phyloP scores from a whole-genome alignment of 1,140 invertebrate species.

The Pteromalus puparum region DNA sequence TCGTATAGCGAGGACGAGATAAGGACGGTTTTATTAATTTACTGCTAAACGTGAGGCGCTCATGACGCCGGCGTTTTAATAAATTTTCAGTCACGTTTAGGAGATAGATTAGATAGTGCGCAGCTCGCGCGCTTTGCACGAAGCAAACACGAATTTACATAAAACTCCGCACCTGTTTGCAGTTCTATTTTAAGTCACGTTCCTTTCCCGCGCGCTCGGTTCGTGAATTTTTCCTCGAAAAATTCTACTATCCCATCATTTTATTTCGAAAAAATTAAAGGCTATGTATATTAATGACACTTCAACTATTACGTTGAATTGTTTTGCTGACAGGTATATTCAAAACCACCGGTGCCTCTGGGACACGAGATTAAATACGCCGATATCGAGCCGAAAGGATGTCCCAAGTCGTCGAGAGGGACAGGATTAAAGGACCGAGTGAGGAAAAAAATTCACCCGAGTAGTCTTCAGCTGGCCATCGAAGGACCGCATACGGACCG shows the following conservation, averaged over 20 bases:
- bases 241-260: no score
- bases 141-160: conserved; percentile 64
- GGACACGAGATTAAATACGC: conserved; percentile 57
- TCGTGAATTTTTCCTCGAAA: background rate
- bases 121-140: conserved; percentile 53
- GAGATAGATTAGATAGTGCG: conserved; percentile 61
- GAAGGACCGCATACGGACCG: conserved; percentile 71
- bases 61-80: conserved; percentile 61
- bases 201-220: conserved; percentile 30
- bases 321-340: conserved; percentile 49
- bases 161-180: conserved; percentile 61
- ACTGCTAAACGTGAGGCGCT: conserved; percentile 58
- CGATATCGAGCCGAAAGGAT: conserved; percentile 15
- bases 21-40: conserved; percentile 58
- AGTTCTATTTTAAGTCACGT: conserved; percentile 57
- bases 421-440: conserved; percentile 47
- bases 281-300: no score
- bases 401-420: conserved; percentile 30
- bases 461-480: conserved; percentile 72
- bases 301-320: background rate
- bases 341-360: conserved; percentile 52
- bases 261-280: background rate
- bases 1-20: conserved; percentile 17
- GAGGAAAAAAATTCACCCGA: conserved; percentile 68
- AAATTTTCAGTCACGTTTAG: conserved; percentile 66